Evolutionary conservation across 2,113 vertebrate species (phyloP).

Genomic region (Emydura subglobosa): DNA sequence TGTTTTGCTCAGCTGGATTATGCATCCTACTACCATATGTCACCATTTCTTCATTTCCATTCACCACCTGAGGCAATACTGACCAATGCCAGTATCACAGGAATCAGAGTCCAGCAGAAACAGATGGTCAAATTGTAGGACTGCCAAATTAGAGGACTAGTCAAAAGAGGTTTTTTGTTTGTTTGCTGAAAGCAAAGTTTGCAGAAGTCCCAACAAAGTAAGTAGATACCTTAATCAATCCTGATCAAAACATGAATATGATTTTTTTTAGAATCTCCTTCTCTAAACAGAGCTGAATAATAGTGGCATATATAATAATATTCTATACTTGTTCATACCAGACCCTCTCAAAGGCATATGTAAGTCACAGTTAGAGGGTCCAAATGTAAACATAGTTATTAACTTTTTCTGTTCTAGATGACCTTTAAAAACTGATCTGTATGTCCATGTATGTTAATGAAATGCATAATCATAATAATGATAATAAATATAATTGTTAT

Average conservation of each 20-base stretch:
- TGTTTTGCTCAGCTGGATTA: slow-evolving; percentile 35
- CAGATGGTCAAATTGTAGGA: slow-evolving; percentile 72
- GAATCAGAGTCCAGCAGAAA: slow-evolving; percentile 59
- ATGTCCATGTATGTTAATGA: neutral
- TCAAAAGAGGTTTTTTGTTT: neutral
- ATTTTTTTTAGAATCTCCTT: neutral
- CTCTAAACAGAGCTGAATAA: neutral
- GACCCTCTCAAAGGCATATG: neutral
- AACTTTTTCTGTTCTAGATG: neutral
- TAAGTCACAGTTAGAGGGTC: neutral
- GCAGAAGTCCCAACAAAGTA: slow-evolving; percentile 13
- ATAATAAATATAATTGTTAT: neutral
- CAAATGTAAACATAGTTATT: neutral
- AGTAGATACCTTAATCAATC: neutral
- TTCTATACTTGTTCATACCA: fast-evolving
- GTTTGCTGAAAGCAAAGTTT: neutral
- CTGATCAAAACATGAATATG: neutral
- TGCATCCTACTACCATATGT: slow-evolving; percentile 71
- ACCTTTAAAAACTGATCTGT: neutral
- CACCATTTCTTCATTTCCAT: slow-evolving; percentile 60
- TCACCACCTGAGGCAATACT: slow-evolving; percentile 75
- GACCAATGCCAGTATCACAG: slow-evolving; percentile 61
- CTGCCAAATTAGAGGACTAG: slow-evolving; percentile 59
- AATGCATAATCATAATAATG: neutral
- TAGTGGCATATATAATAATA: neutral